Conservation (phyloP, 2,888 invertebrate species). For the Eristalinus aeneus region DNA sequence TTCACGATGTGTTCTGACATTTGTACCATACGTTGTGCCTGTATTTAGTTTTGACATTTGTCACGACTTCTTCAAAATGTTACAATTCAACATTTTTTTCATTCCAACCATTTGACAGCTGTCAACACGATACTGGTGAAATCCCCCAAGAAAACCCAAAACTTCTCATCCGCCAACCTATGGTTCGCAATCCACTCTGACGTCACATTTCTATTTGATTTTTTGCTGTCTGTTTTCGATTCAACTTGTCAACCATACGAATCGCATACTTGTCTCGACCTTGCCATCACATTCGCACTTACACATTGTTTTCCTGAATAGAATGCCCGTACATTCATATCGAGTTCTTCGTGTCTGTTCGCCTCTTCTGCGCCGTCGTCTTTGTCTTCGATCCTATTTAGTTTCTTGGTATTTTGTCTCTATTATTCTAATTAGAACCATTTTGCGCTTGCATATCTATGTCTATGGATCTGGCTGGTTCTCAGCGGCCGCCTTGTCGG, state of each 20-base stretch:
- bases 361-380: neutral
- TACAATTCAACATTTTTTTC: neutral
- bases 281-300: slow-evolving; percentile 65
- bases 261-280: slow-evolving; percentile 66
- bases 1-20: too few species aligned
- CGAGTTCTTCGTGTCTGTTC: slow-evolving; percentile 16
- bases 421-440: slow-evolving; percentile 47
- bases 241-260: slow-evolving; percentile 39
- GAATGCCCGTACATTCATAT: slow-evolving; percentile 20
- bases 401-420: slow-evolving; percentile 17
- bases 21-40: too few species aligned
- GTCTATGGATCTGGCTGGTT: slow-evolving; percentile 23
- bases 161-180: slow-evolving; percentile 9
- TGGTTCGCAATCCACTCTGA: slow-evolving; percentile 30
- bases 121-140: neutral
- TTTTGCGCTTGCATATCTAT: slow-evolving; percentile 47
- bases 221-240: neutral
- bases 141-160: neutral
- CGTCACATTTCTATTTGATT: slow-evolving; percentile 9
- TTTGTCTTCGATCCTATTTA: neutral
- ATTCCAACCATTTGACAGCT: neutral
- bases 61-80: neutral
- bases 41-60: neutral
- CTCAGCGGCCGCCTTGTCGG: neutral
- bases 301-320: slow-evolving; percentile 31